Evolutionary conservation across 2,113 vertebrate species (phyloP).

Genomic region (Manacus vitellinus): DNA sequence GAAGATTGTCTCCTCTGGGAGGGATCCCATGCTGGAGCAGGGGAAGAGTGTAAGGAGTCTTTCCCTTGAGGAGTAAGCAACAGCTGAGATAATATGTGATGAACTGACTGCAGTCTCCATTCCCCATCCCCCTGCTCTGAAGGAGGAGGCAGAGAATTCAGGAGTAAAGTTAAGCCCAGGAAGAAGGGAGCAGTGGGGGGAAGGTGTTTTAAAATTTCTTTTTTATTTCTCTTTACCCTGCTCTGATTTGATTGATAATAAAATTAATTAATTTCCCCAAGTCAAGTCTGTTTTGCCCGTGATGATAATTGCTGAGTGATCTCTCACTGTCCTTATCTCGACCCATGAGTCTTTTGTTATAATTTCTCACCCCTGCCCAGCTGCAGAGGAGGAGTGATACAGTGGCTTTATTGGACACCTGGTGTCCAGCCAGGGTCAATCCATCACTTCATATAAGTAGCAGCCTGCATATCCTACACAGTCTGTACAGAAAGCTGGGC

Average conservation of each 20-base stretch:
- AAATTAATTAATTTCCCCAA: neutral
- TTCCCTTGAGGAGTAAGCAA: neutral
- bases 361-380: neutral
- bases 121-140: neutral
- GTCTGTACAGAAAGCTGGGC: rapidly evolving
- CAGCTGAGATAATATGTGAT: neutral
- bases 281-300: neutral
- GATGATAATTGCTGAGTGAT: neutral
- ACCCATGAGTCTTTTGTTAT: rapidly evolving
- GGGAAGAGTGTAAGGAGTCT: neutral
- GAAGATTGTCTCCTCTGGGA: rapidly evolving
- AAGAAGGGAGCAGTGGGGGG: neutral
- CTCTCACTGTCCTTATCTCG: neutral
- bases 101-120: neutral
- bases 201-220: neutral
- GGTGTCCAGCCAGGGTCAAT: neutral
- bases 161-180: neutral
- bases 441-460: neutral
- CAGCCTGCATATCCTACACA: neutral
- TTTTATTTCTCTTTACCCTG: neutral
- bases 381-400: neutral
- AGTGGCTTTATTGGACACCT: neutral
- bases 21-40: neutral
- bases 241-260: neutral
- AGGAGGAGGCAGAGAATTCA: neutral